These are phyloP conservation scores for Drosophila chauvacae DNA, from an alignment of 1,140 invertebrate species.

Conservation along the genomic window DNA sequence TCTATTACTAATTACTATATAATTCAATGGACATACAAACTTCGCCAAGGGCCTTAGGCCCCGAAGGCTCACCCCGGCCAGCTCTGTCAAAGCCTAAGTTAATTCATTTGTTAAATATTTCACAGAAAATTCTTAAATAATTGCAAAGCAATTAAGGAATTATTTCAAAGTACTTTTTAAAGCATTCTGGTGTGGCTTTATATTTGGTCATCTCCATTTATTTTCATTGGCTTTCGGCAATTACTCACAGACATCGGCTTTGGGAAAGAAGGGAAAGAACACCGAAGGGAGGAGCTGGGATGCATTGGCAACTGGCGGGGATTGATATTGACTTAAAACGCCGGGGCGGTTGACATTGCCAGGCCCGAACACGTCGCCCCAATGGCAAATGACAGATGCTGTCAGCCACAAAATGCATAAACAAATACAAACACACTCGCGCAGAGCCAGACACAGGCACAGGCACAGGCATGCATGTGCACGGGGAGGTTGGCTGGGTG, in stretches of 20 bases:
- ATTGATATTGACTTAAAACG: conserved; percentile 67
- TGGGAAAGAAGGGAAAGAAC: not conserved
- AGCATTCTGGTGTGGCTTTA: conserved; percentile 3
- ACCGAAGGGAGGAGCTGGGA: not conserved
- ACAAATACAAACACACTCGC: conserved; percentile 48
- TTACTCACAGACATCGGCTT: conserved; percentile 34
- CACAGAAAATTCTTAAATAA: too few species aligned
- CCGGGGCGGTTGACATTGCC: conserved; percentile 64
- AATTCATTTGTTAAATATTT: not conserved
- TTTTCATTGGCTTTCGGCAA: conserved; percentile 34
- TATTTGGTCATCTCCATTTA: conserved; percentile 14
- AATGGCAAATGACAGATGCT: conserved; percentile 82
- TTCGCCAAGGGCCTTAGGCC: too few species aligned
- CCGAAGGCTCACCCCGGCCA: too few species aligned
- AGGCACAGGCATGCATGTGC: not conserved
- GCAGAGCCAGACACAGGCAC: conserved; percentile 5
- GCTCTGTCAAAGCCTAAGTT: too few species aligned
- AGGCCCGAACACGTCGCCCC: conserved; percentile 28
- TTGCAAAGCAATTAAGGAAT: not conserved
- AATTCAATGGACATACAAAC: too few species aligned
- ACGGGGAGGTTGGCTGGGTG: not conserved
- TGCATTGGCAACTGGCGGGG: conserved; percentile 31
- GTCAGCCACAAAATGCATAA: conserved; percentile 77
- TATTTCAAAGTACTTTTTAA: not conserved
- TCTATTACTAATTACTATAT: too few species aligned